phyloP scores from a whole-genome alignment of 2,113 vertebrate genomes.

The Orthonyx spaldingii region DNA sequence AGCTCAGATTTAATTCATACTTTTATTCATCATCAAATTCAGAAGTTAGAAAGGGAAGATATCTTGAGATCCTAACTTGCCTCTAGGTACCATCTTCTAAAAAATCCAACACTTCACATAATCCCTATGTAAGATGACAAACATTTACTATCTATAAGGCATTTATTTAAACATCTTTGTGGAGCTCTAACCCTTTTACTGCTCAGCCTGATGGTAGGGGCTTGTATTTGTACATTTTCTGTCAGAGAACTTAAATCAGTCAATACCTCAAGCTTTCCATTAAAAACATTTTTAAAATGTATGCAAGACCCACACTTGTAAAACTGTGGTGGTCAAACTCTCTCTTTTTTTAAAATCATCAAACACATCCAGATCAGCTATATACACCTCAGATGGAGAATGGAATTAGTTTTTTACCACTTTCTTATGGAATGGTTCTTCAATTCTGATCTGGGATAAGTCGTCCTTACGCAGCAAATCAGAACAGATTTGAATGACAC shows the following conservation, averaged over 20 bases:
- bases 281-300: background rate
- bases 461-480: background rate
- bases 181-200: background rate
- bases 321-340: background rate
- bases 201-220: background rate
- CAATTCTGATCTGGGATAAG: background rate
- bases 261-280: background rate
- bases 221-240: background rate
- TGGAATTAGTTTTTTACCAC: accelerated
- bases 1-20: background rate
- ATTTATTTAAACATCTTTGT: background rate
- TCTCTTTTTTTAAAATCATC: background rate
- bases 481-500: background rate
- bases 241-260: background rate
- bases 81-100: background rate
- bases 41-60: background rate
- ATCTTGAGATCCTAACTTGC: background rate
- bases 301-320: background rate
- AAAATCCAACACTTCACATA: background rate
- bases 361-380: background rate
- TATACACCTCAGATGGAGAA: background rate
- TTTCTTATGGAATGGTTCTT: background rate
- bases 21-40: background rate
- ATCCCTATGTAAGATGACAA: background rate
- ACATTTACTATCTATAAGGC: background rate